Evolutionary conservation across 2,113 vertebrate species (phyloP), one percentile per base, ranked within the genome.

Genomic region (Triplophysa rosa): DNA sequence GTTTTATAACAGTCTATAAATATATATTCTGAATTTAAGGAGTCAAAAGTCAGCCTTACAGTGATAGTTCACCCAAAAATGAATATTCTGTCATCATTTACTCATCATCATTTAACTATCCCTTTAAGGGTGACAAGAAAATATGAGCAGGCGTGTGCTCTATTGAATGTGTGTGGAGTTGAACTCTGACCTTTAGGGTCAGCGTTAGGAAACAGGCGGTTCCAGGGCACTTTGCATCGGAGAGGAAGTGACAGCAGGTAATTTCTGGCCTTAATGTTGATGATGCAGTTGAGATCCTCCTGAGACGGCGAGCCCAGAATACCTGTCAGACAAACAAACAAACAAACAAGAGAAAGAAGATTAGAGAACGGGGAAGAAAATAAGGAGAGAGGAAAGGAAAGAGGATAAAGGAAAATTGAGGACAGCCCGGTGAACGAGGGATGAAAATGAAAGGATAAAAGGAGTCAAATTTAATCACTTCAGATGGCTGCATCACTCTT

Each of bases 241-340:
- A 95, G 83, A 3, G 97, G 97, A 70, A 99, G 92, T 47, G 98
- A 99, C 86, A 98, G 90, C 82, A 99, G 93, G 85, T 99, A 99
- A 91, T 99, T 99, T 88, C 97, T 95, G 87, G 98, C 98, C 92
- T 99, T 99, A 80, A 98, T 92, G 89, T 99, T 99, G 92, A 99
- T 99, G 91, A 99, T 99, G 92, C 98, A 99, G 82, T 98, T 98
- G 88, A 99, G 93, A 88, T 99, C 98, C 91, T 99, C 98, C 90
- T 98, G 97, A 85, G 95, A 95, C 21, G 98, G 98, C 77, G 97
- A 99, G 77, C 97, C 98, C 88, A 99, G 93, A 89, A 99, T 97
- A 68, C 97, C 98, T 99, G 82, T 63, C 17, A 68, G 14, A 42
- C 6, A 70, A 9, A 78, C 4, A 69, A 24, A 12, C 19, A 68